Conservation (phyloP, 1,140 invertebrate species). For the Drosophila ambigua region DNA sequence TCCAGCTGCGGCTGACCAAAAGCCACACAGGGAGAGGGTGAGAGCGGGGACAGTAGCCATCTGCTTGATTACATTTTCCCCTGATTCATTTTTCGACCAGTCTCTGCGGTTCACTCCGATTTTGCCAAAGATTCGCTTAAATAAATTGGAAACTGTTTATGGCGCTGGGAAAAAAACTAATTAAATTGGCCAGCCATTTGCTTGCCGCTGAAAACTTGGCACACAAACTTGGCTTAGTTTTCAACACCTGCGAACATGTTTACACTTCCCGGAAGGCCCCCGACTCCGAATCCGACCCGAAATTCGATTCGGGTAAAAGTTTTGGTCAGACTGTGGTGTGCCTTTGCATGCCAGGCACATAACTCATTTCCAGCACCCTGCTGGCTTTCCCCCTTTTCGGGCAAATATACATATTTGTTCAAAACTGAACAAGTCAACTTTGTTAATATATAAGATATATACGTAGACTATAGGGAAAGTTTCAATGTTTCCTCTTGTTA, state of each 20-base stretch:
- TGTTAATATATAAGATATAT: slow-evolving; percentile 16
- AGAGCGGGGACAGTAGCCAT: slow-evolving; percentile 32
- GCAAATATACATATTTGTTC: slow-evolving; percentile 2
- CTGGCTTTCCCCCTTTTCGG: slow-evolving; percentile 10
- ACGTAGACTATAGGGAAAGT: slow-evolving; percentile 21
- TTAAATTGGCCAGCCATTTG: slow-evolving; percentile 62
- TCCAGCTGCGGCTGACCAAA: slow-evolving; percentile 53
- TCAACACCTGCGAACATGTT: slow-evolving; percentile 65
- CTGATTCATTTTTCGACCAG: slow-evolving; percentile 27
- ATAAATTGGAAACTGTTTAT: slow-evolving; percentile 73
- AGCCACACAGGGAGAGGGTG: slow-evolving; percentile 11
- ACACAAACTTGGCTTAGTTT: slow-evolving; percentile 37
- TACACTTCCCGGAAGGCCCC: slow-evolving; percentile 37
- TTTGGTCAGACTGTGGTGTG: slow-evolving; percentile 28
- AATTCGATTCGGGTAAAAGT: slow-evolving; percentile 17
- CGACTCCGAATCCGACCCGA: slow-evolving; percentile 1
- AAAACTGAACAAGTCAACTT: slow-evolving; percentile 36
- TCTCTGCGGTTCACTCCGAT: slow-evolving; percentile 15
- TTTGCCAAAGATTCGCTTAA: slow-evolving; percentile 51
- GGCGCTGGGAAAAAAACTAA: slow-evolving; percentile 43
- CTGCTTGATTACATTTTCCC: slow-evolving; percentile 73
- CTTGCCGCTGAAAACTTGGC: slow-evolving; percentile 37
- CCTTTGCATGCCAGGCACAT: slow-evolving; percentile 64
- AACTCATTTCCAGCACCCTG: slow-evolving; percentile 54
- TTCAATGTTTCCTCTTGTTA: slow-evolving; percentile 11